Base-by-base conservation (phyloP, 1,140 invertebrate species). In the Leptestheria dahalacensis region DNA sequence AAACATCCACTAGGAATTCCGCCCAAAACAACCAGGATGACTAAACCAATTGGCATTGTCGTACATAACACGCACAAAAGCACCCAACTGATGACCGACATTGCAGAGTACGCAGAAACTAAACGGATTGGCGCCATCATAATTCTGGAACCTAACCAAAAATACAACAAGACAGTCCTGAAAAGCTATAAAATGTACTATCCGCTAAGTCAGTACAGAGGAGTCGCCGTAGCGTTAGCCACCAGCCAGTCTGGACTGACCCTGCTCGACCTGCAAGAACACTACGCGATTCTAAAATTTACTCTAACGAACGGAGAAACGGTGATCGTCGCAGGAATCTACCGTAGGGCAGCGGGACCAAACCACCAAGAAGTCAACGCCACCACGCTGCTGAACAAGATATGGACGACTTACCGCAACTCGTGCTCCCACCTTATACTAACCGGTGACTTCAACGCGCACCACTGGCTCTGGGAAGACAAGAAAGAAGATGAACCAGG, bases 121-220 rank as follows among this genome's bases (percentile, higher is more conserved):
- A 20, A 55, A 55, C 10, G 1, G 18, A 55, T 55, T 28, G 53
- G 28, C 53, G 29, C 53, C 18, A 26, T 55, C 4, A 29, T 55
- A 20, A 23, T 25, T 25, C 53, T 55, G 0, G 53, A 55, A 55
- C 53, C 53, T n/a, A 24, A 18, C 9, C 53, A 55, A 25, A 55
- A 20, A 24, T 55, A 20, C 18, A 55, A 10, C 4, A 10, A 10
- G 28, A 56, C 25, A 29, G 3, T 28, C 23, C 12, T 24, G 9
- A 29, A 24, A 20, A 41, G 53, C 25, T 55, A 24, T 26, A 29
- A 55, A 24, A 55, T 55, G 2, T 28, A 24, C 2, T 20, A 55
- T 24, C 53, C 53, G 18, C 25, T 25, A 18, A 24, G 20, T 6
- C 10, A 6, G 11, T 55, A 55, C 53, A 18, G 28, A 26, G 24